phyloP scores from a whole-genome alignment of 2,888 invertebrate genomes.

The Philereme vetulata region DNA sequence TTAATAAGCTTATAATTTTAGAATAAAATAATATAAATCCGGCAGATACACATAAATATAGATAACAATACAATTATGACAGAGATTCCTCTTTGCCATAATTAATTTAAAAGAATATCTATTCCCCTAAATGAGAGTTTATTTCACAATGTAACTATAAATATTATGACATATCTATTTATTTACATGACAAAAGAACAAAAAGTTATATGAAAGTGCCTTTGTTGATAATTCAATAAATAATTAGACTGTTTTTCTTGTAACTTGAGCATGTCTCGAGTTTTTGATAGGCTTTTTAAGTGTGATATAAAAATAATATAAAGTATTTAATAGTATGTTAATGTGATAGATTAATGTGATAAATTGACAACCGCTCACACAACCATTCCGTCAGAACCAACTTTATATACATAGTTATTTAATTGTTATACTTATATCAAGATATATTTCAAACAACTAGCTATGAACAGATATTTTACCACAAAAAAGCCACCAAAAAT shows the following conservation, averaged over 20 bases:
- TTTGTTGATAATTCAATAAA: conserved; percentile 17
- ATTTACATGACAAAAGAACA: conserved; percentile 1
- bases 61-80: not conserved
- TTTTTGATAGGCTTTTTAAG: conserved; percentile 23
- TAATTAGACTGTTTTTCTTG: conserved; percentile 26
- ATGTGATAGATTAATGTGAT: conserved; percentile 36
- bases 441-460: conserved; percentile 7
- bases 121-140: no score
- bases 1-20: conserved; percentile 18
- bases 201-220: conserved; percentile 15
- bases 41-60: not conserved
- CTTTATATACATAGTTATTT: not conserved
- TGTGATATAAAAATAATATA: conserved; percentile 28
- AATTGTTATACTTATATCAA: conserved; percentile 1
- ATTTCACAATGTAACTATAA: no score
- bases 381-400: conserved; percentile 26
- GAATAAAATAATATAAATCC: conserved; percentile 5
- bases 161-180: not conserved
- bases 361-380: conserved; percentile 24
- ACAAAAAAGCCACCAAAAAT: conserved; percentile 1
- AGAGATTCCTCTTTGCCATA: conserved; percentile 6
- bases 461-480: conserved; percentile 13
- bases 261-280: conserved; percentile 20
- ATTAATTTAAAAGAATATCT: no score
- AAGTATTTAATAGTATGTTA: conserved; percentile 29